Percentiles rank a stretch among this genome's conserved stretches.
Conservation (phyloP, 1,140 invertebrate species). For the Leguminivora glycinivorella region DNA sequence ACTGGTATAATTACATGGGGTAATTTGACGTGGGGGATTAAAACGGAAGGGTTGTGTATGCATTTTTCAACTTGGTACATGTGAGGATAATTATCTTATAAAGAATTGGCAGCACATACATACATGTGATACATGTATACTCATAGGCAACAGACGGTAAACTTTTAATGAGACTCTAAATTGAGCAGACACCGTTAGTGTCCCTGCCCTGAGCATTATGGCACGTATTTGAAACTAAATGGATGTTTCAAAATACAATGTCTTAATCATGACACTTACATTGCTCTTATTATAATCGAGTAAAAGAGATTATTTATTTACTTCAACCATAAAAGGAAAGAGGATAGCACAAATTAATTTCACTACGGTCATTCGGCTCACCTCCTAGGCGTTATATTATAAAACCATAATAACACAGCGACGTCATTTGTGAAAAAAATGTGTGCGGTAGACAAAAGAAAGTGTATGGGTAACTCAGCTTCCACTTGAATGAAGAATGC, state of each 20-base stretch:
- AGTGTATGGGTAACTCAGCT: conserved; percentile 52
- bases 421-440: conserved; percentile 15
- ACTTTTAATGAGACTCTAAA: background rate
- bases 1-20: conserved; percentile 60
- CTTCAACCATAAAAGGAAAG: background rate
- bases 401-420: background rate
- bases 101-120: too few relatives aligned
- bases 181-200: background rate
- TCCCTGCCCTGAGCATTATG: background rate
- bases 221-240: background rate
- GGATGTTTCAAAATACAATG: background rate
- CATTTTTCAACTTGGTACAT: conserved; percentile 11
- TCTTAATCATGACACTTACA: background rate
- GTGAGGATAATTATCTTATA: background rate
- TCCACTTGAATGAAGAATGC: conserved; percentile 66
- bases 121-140: too few relatives aligned
- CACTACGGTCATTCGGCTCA: background rate
- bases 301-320: background rate
- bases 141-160: conserved; percentile 4
- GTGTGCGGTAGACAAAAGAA: conserved; percentile 16
- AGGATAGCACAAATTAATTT: background rate
- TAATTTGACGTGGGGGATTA: conserved; percentile 56
- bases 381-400: background rate
- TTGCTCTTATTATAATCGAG: background rate
- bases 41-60: conserved; percentile 51